These are phyloP conservation scores for Prosopocoilus inquinatus DNA, from an alignment of 2,888 invertebrate species.

Conservation along the genomic window DNA sequence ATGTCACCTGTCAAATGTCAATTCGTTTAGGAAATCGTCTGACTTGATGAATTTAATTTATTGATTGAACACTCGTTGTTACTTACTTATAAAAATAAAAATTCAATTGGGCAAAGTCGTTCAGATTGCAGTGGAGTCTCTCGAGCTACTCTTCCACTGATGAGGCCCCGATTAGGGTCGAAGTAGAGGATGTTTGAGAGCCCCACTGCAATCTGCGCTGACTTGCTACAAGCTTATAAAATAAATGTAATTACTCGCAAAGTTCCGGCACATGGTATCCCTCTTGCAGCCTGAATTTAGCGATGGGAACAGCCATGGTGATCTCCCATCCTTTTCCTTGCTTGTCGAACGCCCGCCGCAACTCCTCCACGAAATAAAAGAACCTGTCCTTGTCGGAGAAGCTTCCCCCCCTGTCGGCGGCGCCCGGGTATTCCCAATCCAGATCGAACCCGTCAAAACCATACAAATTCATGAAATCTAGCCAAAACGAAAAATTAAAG, in stretches of 20 bases:
- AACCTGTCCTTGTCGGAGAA: conserved; percentile 83
- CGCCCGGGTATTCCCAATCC: conserved; percentile 94
- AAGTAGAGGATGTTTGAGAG: no score
- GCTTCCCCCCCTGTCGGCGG: conserved; percentile 80
- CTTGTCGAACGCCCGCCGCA: conserved; percentile 74
- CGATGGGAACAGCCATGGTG: conserved; percentile 86
- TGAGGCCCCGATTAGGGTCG: no score
- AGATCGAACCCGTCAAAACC: conserved; percentile 90
- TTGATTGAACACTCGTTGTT: no score
- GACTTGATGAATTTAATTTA: no score
- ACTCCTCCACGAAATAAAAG: conserved; percentile 77
- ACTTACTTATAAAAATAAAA: no score
- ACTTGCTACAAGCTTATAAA: neutral
- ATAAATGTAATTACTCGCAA: conserved; percentile 67
- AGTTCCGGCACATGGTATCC: conserved; percentile 89
- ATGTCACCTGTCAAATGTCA: no score
- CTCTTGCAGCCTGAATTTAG: conserved; percentile 82
- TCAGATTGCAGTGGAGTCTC: no score
- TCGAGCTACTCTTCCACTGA: no score
- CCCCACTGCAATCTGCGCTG: no score
- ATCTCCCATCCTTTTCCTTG: conserved; percentile 79
- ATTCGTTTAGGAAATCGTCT: no score
- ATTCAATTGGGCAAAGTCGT: no score
- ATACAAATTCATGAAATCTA: conserved; percentile 79
- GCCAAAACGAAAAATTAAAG: conserved; percentile 39